Percentiles rank a stretch among this genome's conserved stretches.
These are phyloP conservation scores for Arrhamphus sclerolepis DNA, from an alignment of 2,797 vertebrate species.

Conservation along the genomic window DNA sequence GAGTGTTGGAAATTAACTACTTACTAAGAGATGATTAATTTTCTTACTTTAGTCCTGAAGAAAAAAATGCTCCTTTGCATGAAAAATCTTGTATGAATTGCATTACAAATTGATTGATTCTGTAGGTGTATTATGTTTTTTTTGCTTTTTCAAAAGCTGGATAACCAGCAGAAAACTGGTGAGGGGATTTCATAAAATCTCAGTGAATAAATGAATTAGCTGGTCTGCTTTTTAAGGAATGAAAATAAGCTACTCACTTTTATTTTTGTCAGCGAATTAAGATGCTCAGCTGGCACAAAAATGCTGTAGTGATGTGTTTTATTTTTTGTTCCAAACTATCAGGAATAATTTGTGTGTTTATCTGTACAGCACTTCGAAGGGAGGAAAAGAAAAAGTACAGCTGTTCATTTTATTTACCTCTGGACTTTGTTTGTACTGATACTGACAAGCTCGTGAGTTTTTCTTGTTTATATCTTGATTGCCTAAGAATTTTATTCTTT, in stretches of 20 bases:
- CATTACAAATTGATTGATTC: too few species aligned
- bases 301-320: not conserved
- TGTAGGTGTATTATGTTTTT: too few species aligned
- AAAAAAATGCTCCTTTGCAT: too few species aligned
- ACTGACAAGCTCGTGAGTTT: constrained; percentile 9
- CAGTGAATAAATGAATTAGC: too few species aligned
- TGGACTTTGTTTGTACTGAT: not conserved
- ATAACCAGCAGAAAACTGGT: too few species aligned
- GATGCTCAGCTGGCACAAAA: not conserved
- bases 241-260: too few species aligned
- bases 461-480: constrained; percentile 17
- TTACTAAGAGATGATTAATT: constrained; percentile 32
- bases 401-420: constrained; percentile 14
- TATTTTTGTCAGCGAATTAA: too few species aligned
- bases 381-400: constrained; percentile 8
- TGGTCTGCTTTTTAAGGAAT: too few species aligned
- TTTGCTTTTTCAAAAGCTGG: too few species aligned
- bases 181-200: too few species aligned
- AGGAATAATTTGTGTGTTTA: constrained; percentile 2
- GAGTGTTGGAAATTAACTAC: constrained; percentile 8
- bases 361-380: not conserved
- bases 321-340: not conserved
- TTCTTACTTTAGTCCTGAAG: not conserved
- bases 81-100: not conserved
- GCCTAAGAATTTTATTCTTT: not conserved